These are phyloP conservation scores for Orchestes rusci DNA, from an alignment of 2,888 invertebrate species.

Conservation along the genomic window DNA sequence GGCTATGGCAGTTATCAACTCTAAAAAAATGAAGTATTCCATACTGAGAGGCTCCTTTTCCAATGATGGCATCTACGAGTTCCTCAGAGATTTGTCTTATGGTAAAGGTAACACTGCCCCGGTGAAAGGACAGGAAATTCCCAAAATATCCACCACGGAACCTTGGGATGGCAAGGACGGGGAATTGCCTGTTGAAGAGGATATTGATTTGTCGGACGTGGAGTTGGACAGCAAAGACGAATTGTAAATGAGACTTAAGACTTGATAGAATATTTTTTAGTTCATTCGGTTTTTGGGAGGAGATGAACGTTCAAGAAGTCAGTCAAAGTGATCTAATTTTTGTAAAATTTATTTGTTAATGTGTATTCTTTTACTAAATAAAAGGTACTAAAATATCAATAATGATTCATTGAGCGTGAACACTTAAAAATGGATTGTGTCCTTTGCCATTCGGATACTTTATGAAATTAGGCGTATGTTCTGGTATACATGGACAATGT, in stretches of 20 bases:
- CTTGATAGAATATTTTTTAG: too few relatives aligned
- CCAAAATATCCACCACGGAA: slow-evolving; percentile 57
- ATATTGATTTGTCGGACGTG: slow-evolving; percentile 86
- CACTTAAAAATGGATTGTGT: too few relatives aligned
- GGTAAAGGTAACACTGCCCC: slow-evolving; percentile 90
- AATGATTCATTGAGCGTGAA: too few relatives aligned
- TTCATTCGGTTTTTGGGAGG: too few relatives aligned
- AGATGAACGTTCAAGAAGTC: too few relatives aligned
- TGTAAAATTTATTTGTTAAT: slow-evolving; percentile 17
- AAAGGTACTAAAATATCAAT: too few relatives aligned
- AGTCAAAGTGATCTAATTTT: too few relatives aligned
- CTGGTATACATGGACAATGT: too few relatives aligned
- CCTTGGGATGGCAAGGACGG: slow-evolving; percentile 97
- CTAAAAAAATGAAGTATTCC: slow-evolving; percentile 95
- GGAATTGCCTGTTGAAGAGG: slow-evolving; percentile 76
- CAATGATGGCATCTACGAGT: slow-evolving; percentile 90
- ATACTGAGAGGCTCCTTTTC: slow-evolving; percentile 90
- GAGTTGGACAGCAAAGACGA: slow-evolving; percentile 70
- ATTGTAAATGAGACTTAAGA: slow-evolving; percentile 47
- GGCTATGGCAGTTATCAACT: slow-evolving; percentile 94
- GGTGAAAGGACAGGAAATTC: slow-evolving; percentile 73
- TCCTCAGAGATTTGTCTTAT: slow-evolving; percentile 84
- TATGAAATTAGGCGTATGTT: too few relatives aligned
- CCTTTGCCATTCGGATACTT: too few relatives aligned
- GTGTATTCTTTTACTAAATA: too few relatives aligned